These are phyloP conservation scores for Drosophila varians DNA, from an alignment of 1,140 invertebrate genomes.

Conservation along the genomic window DNA sequence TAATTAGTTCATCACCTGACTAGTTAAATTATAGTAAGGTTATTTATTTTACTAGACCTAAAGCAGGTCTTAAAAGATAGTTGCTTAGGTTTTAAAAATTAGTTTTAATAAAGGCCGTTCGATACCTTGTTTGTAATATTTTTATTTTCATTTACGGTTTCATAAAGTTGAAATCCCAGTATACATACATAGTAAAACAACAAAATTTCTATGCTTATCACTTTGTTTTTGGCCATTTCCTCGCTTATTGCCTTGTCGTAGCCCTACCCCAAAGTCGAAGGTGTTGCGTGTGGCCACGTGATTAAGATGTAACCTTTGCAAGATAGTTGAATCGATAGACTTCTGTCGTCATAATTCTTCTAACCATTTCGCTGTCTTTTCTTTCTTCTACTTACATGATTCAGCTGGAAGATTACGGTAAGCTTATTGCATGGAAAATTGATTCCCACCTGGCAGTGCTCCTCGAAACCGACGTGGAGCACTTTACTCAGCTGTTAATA, in stretches of 20 bases:
- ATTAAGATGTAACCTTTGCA: constrained; percentile 17
- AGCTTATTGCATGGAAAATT: constrained; percentile 87
- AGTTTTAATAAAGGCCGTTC: no score
- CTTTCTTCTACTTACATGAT: constrained; percentile 25
- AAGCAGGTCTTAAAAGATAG: no score
- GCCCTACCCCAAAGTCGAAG: not conserved
- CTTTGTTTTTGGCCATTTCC: not conserved
- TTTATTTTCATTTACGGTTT: no score
- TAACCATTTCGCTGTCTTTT: constrained; percentile 5
- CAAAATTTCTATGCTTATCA: not conserved
- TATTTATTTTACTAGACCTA: no score
- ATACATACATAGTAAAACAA: no score
- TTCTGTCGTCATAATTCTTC: constrained; percentile 18
- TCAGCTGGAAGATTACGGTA: constrained; percentile 88
- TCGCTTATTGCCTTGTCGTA: not conserved
- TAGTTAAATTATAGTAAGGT: no score
- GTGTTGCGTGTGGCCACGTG: constrained; percentile 36
- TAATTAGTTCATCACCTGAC: no score
- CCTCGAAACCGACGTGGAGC: constrained; percentile 87
- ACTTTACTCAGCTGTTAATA: constrained; percentile 86
- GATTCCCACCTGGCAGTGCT: constrained; percentile 86
- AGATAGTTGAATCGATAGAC: constrained; percentile 35
- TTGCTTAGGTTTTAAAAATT: no score
- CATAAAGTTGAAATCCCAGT: no score
- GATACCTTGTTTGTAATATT: no score